Percentiles rank a stretch among this genome's conserved stretches.
These are phyloP conservation scores for Drosophila arizonae DNA, from an alignment of 1,140 invertebrate genomes.

Conservation along the genomic window DNA sequence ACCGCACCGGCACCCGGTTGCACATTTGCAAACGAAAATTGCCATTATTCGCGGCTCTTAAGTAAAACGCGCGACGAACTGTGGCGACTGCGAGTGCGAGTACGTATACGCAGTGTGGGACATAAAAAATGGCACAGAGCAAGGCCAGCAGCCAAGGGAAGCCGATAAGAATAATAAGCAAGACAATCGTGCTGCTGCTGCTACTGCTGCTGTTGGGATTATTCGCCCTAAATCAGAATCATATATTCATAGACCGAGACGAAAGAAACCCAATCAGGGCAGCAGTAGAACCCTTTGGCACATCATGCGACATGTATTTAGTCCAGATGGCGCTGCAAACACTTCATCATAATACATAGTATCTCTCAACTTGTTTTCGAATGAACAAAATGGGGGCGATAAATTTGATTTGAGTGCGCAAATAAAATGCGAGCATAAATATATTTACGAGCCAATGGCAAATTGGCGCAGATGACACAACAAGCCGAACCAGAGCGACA, in stretches of 20 bases:
- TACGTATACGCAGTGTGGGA: slow-evolving; percentile 31
- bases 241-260: neutral
- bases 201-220: neutral
- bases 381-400: slow-evolving; percentile 3
- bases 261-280: neutral
- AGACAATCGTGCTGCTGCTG: neutral
- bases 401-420: slow-evolving; percentile 44
- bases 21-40: slow-evolving; percentile 65
- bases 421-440: slow-evolving; percentile 48
- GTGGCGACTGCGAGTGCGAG: slow-evolving; percentile 43
- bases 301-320: neutral
- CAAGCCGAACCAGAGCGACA: slow-evolving; percentile 6
- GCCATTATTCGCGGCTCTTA: slow-evolving; percentile 56
- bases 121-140: slow-evolving; percentile 21
- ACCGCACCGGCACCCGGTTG: slow-evolving; percentile 7
- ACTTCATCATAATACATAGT: slow-evolving; percentile 27
- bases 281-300: neutral
- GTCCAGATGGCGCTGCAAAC: neutral
- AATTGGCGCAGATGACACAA: slow-evolving; percentile 46
- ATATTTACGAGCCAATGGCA: slow-evolving; percentile 39
- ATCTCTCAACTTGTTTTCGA: slow-evolving; percentile 29
- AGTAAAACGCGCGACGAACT: slow-evolving; percentile 56
- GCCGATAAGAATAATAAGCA: neutral
- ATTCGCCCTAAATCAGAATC: neutral
- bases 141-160: too few relatives aligned